phyloP scores from a whole-genome alignment of 2,797 vertebrate genomes.

The Rhyacichthys aspro region DNA sequence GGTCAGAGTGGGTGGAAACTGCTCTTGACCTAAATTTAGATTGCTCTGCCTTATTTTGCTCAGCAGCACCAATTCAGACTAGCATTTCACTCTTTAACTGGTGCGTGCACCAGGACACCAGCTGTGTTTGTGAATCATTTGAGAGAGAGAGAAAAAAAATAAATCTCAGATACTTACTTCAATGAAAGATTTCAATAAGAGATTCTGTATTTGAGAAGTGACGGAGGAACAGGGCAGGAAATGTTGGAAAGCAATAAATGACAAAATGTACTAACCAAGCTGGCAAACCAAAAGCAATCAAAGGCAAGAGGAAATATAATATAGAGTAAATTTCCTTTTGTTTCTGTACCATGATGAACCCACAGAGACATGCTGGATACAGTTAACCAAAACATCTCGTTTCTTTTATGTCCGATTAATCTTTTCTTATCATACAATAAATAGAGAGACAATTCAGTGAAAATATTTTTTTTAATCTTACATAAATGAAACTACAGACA shows the following conservation, averaged over 20 bases:
- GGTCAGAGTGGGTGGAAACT: conserved; percentile 30
- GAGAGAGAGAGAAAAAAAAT: conserved; percentile 19
- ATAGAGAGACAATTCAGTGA: no score
- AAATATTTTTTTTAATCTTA: no score
- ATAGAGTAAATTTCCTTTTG: no score
- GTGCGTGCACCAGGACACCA: conserved; percentile 17
- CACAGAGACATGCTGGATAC: no score
- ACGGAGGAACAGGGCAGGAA: conserved; percentile 5
- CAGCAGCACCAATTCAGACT: conserved; percentile 14
- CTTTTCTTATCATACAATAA: no score
- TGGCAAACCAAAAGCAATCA: background rate
- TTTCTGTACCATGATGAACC: no score
- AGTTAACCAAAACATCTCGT: no score
- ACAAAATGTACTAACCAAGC: background rate
- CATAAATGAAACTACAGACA: no score
- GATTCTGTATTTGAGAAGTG: conserved; percentile 4
- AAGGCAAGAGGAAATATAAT: no score
- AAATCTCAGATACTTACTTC: conserved; percentile 12
- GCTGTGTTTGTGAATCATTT: conserved; percentile 31
- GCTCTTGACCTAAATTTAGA: conserved; percentile 51
- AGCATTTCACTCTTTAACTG: conserved; percentile 21
- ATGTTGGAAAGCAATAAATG: conserved; percentile 9
- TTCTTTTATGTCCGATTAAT: no score
- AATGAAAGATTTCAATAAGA: conserved; percentile 14
- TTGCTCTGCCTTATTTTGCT: conserved; percentile 38